Evolutionary conservation across 2,797 vertebrate species (phyloP).

Genomic region (Chelidonichthys spinosus): DNA sequence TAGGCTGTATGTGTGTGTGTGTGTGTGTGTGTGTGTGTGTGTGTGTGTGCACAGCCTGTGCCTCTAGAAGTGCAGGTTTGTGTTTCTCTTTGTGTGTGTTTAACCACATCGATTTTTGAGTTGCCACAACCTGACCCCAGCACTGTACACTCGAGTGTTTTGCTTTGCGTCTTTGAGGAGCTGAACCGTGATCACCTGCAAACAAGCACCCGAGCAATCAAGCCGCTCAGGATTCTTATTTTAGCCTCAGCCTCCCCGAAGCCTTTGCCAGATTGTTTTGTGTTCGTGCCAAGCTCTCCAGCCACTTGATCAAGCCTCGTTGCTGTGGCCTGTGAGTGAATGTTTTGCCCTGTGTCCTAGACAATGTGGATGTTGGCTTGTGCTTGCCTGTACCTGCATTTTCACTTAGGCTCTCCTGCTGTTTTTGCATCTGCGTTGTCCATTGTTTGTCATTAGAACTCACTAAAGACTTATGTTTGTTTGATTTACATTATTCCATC

Average conservation of each 20-base stretch:
- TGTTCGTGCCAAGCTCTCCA: neutral
- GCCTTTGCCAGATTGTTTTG: neutral
- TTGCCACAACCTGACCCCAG: neutral
- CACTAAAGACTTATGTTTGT: neutral
- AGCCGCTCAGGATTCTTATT: neutral
- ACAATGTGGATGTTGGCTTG: neutral
- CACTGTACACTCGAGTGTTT: neutral
- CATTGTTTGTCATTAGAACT: neutral
- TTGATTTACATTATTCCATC: neutral
- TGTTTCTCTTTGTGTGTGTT: constrained; percentile 11
- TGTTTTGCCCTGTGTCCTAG: neutral
- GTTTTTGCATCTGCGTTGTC: neutral
- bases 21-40: neutral
- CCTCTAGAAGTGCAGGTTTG: constrained; percentile 2
- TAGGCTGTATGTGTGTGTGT: constrained; percentile 2
- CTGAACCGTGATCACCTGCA: neutral
- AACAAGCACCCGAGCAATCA: neutral
- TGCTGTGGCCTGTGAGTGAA: neutral
- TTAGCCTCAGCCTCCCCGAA: neutral
- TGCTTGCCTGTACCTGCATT: neutral
- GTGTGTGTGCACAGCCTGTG: constrained; percentile 2
- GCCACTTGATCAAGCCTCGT: neutral
- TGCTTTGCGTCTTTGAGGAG: neutral
- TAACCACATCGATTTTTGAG: constrained; percentile 14
- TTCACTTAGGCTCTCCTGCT: neutral